phyloP scores from a whole-genome alignment of 2,888 invertebrate species.

The Scaptomyza reducta region DNA sequence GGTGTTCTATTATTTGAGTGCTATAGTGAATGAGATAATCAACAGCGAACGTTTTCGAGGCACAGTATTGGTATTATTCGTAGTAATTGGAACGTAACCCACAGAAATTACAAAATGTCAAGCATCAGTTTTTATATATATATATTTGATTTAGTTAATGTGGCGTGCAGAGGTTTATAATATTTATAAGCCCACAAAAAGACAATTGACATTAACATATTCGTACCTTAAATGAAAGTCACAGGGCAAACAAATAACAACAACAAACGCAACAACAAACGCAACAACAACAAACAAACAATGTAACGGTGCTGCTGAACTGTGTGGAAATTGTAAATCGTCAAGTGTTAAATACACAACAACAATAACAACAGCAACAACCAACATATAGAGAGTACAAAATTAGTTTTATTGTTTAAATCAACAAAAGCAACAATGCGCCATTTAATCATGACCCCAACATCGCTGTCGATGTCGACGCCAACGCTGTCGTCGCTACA shows the following conservation, averaged over 20 bases:
- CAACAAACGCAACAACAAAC: no score
- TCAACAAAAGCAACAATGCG: constrained; percentile 55
- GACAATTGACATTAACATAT: constrained; percentile 70
- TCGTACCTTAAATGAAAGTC: constrained; percentile 59
- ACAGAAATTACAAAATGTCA: constrained; percentile 6
- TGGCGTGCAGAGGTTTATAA: constrained; percentile 52
- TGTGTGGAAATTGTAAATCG: constrained; percentile 43
- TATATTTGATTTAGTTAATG: constrained; percentile 36
- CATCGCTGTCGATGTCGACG: constrained; percentile 71
- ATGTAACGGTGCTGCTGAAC: constrained; percentile 51
- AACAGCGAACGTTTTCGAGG: constrained; percentile 10
- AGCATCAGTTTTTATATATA: constrained; percentile 4
- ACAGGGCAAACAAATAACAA: constrained; percentile 33
- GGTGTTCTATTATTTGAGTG: constrained; percentile 1
- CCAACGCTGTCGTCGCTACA: constrained; percentile 70
- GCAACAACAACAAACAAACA: constrained; percentile 40
- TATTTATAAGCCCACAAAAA: constrained; percentile 47
- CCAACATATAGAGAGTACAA: constrained; percentile 42
- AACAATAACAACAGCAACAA: constrained; percentile 6
- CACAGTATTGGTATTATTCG: constrained; percentile 33
- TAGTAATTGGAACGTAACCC: constrained; percentile 69
- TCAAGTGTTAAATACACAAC: constrained; percentile 35
- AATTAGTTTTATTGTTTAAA: constrained; percentile 53
- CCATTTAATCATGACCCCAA: constrained; percentile 79
- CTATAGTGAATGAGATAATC: not conserved